These are phyloP conservation scores for Bubo scandiacus DNA, from an alignment of 2,113 vertebrate genomes.

Conservation along the genomic window DNA sequence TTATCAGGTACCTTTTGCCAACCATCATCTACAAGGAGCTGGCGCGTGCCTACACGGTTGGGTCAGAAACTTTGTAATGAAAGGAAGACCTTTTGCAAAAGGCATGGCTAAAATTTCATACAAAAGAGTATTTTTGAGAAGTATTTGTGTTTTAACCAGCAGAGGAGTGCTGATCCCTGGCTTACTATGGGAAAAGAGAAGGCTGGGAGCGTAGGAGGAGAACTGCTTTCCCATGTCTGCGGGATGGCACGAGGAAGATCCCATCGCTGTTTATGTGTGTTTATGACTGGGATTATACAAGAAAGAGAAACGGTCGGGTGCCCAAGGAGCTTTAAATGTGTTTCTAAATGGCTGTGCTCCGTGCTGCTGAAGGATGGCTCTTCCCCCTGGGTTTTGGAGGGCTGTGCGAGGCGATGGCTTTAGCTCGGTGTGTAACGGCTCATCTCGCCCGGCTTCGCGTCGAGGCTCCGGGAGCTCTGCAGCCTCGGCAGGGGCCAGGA, in stretches of 20 bases:
- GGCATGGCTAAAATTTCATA: neutral
- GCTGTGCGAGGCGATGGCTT: neutral
- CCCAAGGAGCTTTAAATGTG: neutral
- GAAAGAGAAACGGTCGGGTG: neutral
- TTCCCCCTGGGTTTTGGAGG: neutral
- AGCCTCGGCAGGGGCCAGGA: neutral
- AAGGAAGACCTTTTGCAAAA: neutral
- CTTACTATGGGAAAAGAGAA: neutral
- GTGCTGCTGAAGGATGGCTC: neutral
- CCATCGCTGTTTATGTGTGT: neutral
- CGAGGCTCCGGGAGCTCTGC: neutral
- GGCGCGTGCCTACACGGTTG: fast-evolving
- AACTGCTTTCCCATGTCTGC: neutral
- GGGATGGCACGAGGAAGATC: neutral
- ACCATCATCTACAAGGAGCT: neutral
- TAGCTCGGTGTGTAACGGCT: neutral
- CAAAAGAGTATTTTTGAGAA: neutral
- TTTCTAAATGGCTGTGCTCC: neutral
- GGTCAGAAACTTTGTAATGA: neutral
- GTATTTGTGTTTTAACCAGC: neutral
- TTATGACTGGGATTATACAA: neutral
- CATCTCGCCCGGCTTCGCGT: neutral
- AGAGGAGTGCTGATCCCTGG: neutral
- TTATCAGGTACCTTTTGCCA: neutral
- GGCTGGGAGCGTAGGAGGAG: neutral